These are phyloP conservation scores for Podocnemis expansa DNA, from an alignment of 2,113 vertebrate species.

Conservation along the genomic window DNA sequence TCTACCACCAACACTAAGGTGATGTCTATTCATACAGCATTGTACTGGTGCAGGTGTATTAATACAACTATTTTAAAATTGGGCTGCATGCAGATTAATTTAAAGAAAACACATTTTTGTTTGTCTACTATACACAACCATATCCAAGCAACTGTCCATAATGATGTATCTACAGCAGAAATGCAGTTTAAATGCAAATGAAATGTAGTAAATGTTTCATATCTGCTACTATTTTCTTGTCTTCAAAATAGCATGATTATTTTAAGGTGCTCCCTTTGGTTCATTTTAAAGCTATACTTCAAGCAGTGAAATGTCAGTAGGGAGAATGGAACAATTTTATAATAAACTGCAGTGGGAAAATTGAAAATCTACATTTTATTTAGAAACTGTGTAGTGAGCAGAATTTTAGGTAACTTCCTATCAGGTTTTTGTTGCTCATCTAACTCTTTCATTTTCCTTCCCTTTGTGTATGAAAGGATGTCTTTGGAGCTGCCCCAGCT, in stretches of 20 bases:
- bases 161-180: not conserved
- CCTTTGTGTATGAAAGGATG: not conserved
- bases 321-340: not conserved
- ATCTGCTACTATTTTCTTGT: not conserved
- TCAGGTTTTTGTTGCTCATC: not conserved
- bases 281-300: not conserved
- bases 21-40: too few species aligned
- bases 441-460: not conserved
- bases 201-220: conserved; percentile 6
- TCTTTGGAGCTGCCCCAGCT: not conserved
- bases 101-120: not conserved
- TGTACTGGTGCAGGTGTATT: too few species aligned
- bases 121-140: not conserved
- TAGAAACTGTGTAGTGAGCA: not conserved
- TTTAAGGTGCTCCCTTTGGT: not conserved
- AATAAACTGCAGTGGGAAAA: not conserved
- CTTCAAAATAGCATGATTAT: not conserved
- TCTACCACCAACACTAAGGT: too few species aligned
- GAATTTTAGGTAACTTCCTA: not conserved
- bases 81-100: not conserved
- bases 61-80: not conserved
- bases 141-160: conserved; percentile 7
- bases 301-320: not conserved
- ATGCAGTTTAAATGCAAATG: conserved; percentile 21
- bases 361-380: not conserved